Evolutionary conservation across 1,140 invertebrate genomes (phyloP), one percentile per base, ranked within the genome.

Genomic region (Centruroides vittatus): DNA sequence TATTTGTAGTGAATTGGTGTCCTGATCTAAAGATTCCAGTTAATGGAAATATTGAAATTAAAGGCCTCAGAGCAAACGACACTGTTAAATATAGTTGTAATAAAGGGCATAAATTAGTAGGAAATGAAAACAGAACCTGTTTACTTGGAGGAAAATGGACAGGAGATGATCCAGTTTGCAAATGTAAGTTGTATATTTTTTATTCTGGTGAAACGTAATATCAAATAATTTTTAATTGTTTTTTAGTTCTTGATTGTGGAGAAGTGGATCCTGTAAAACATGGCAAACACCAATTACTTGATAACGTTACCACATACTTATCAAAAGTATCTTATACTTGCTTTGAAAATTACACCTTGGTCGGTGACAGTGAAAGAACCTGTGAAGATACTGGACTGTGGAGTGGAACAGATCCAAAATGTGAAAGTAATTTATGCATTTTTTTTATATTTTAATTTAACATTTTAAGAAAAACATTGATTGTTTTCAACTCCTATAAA

Each of bases 81-180:
- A 61, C 63, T 36, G 68, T 70, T 1, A 84, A 80, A 0, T 93
- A 92, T 69, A 77, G 78, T 5, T 95, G 91, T 69, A 81, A 89
- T 65, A 79, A 82, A 64, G 91, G 90, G 36, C 91, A 89, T 71
- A 86, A 89, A 47, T 75, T 94, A 1, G 84, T 87, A 57, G 92
- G 92, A 3, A 62, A 63, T 34, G 35, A 57, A n/a, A 61, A 55
- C 12, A 58, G 67, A 12, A 60, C 47, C 10, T 71, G 70, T 58
- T 63, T 65, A 53, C 58, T 69, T 36, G 68, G 66, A 10, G 70
- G 70, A 9, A 63, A 61, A 49, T 71, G 70, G 70, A 68, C 67
- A 8, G 65, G 67, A 50, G 60, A 65, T 58, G 67, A 66, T 34
- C 68, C 69, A 5, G 58, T 63, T 46, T 70, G 69, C 58, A 66